Conservation (phyloP, 2,888 invertebrate species). For the Agonopterix alstromeriana region DNA sequence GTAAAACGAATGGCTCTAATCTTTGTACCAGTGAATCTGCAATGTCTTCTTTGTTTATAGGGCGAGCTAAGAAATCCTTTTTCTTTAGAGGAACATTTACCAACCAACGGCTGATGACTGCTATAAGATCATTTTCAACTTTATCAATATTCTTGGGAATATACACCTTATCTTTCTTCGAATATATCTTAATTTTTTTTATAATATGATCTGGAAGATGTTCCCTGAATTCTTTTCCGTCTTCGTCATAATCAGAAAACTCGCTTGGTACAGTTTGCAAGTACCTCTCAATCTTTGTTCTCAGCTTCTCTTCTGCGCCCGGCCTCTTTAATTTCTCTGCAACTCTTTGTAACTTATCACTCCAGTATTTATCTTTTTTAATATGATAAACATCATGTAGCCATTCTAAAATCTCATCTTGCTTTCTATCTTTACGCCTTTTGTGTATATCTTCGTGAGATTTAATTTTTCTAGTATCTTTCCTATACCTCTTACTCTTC, state of each 20-base stretch:
- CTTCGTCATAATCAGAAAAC: conserved; percentile 13
- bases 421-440: background rate
- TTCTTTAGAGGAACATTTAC: conserved; percentile 11
- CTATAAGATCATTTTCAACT: conserved; percentile 1
- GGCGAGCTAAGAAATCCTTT: conserved; percentile 8
- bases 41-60: conserved; percentile 11
- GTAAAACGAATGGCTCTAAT: conserved; percentile 11
- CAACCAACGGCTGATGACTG: conserved; percentile 11
- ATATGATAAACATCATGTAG: conserved; percentile 11
- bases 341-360: conserved; percentile 17
- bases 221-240: conserved; percentile 13
- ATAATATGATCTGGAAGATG: conserved; percentile 20
- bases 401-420: conserved; percentile 15
- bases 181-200: conserved; percentile 11
- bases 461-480: conserved; percentile 7
- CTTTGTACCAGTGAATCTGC: conserved; percentile 7
- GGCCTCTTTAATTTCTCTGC: conserved; percentile 19
- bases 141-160: conserved; percentile 2
- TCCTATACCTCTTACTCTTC: conserved; percentile 1
- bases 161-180: conserved; percentile 6
- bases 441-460: conserved; percentile 8
- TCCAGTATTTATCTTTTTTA: conserved; percentile 14
- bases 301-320: conserved; percentile 22
- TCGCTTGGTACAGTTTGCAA: conserved; percentile 16
- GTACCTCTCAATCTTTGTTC: conserved; percentile 21